These are phyloP conservation scores for Sciurus carolinensis DNA, from an alignment of 2,797 vertebrate genomes.

Conservation along the genomic window DNA sequence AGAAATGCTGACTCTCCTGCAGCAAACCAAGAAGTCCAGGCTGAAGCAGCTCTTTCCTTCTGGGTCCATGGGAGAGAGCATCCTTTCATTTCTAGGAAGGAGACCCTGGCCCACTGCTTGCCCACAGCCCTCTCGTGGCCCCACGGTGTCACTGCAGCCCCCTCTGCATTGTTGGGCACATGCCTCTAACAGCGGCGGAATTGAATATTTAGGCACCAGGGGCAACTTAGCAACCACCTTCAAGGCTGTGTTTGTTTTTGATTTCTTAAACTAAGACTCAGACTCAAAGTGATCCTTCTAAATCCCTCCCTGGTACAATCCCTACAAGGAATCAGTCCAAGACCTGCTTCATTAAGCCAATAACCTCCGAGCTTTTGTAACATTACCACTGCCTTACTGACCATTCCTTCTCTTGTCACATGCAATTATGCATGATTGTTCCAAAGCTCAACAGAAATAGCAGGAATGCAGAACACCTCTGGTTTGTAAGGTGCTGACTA, in stretches of 20 bases:
- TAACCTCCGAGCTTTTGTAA: constrained; percentile 64
- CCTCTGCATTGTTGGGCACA: constrained; percentile 50
- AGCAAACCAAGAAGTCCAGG: constrained; percentile 48
- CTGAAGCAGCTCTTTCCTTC: constrained; percentile 55
- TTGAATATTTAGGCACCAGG: neutral
- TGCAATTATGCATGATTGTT: constrained; percentile 50
- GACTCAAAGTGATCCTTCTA: constrained; percentile 64
- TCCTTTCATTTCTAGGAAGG: constrained; percentile 53
- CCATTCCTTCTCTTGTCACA: constrained; percentile 60
- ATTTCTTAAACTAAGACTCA: constrained; percentile 70
- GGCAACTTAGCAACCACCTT: neutral
- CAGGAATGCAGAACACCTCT: constrained; percentile 22
- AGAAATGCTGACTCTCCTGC: neutral
- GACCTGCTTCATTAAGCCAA: constrained; percentile 71
- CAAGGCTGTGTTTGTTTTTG: constrained; percentile 55
- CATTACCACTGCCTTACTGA: constrained; percentile 9
- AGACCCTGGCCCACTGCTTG: constrained; percentile 70
- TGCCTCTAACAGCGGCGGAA: neutral
- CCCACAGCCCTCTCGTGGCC: constrained; percentile 82
- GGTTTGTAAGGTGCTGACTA: constrained; percentile 15
- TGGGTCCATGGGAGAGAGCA: neutral
- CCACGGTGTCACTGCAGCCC: constrained; percentile 80
- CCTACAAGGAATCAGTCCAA: constrained; percentile 49
- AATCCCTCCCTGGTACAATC: constrained; percentile 48
- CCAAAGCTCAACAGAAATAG: constrained; percentile 51